phyloP scores from a whole-genome alignment of 2,113 vertebrate species.

The Meleagris gallopavo region DNA sequence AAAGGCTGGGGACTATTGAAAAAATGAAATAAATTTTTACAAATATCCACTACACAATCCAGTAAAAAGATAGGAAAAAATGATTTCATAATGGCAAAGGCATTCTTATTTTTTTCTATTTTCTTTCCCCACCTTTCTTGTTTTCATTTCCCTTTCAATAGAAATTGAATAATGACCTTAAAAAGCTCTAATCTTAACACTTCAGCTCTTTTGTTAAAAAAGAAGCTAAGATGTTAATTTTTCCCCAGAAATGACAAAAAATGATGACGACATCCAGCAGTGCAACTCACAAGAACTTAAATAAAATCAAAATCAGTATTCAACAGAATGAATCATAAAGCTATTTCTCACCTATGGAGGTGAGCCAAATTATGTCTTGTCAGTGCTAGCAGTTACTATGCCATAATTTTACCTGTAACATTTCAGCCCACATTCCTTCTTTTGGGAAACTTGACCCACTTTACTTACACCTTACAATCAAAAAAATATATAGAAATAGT shows the following conservation, averaged over 20 bases:
- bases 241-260: not conserved
- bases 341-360: not conserved
- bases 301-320: not conserved
- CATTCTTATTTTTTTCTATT: not conserved
- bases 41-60: conserved; percentile 16
- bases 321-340: not conserved
- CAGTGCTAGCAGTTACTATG: not conserved
- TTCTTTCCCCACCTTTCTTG: not conserved
- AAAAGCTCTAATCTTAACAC: not conserved
- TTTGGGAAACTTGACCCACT: not conserved
- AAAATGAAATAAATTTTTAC: not conserved
- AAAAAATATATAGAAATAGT: not conserved
- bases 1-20: not conserved
- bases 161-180: not conserved
- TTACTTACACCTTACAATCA: not conserved
- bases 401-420: not conserved
- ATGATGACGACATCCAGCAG: not conserved
- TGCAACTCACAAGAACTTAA: not conserved
- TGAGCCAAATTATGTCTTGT: not conserved
- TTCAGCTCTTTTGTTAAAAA: not conserved
- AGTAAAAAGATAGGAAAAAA: not conserved
- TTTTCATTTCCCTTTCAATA: conserved; percentile 23
- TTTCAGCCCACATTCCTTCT: not conserved
- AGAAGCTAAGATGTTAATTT: not conserved
- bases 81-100: conserved; percentile 23